Base-by-base conservation (phyloP, 2,113 vertebrate species). In the Etia nguti region DNA sequence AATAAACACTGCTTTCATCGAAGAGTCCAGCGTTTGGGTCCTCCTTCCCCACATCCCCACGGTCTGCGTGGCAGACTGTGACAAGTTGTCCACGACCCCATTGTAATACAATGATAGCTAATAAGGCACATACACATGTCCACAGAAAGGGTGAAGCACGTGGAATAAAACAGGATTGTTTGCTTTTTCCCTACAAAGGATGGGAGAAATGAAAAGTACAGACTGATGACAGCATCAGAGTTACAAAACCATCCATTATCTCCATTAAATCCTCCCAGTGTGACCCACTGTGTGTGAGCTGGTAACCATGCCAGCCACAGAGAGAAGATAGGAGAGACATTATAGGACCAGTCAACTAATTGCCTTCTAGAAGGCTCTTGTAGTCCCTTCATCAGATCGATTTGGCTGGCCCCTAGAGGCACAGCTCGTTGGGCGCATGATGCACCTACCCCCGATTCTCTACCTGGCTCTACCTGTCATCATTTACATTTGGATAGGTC, bases 401-500 rank as follows among this genome's bases (percentile, higher is more conserved):
- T 96, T 96, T 1, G 88, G 95, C 94, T 65, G 93, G 91, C 88
- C 87, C 91, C 90, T 38, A 31, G 11, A 50, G 93, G 90, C 94
- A 94, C 48, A 75, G 88, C 90, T 95, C 94, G 93, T 93, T 93
- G 94, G 89, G 90, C 34, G 0, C 79, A 92, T 88, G 83, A 29
- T n/a, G 57, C 36, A 6, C 43, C 80, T 86, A 36, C 79, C 86
- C 82, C 94, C 91, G 92, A 52, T 81, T 38, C 59, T 26, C 52
- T 77, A 79, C 82, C 87, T 55, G 16, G 12, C 29, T 94, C 92
- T 60, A 86, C 93, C 86, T 26, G 7, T 82, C 91, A 89, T 86
- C 80, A 89, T 95, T 96, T 96, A 87, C 94, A 95, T 96, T 94
- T 91, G 94, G 79, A 90, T 89, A 13, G 62, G 75, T 89, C 90